These are phyloP conservation scores for Epinephelus moara DNA, from an alignment of 2,113 vertebrate species.

Conservation along the genomic window DNA sequence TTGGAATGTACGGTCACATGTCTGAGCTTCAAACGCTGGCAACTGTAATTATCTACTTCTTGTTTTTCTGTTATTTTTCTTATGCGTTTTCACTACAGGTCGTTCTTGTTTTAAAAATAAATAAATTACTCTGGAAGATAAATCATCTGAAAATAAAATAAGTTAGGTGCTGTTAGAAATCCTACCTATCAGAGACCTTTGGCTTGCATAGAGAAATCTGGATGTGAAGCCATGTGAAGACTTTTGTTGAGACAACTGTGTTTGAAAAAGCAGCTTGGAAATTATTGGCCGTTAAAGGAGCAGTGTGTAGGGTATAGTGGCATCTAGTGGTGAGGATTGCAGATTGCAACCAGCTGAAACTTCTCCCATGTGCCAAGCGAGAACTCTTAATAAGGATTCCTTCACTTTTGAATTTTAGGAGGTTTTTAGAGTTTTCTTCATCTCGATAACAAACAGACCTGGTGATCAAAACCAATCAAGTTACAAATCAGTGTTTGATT, in stretches of 20 bases:
- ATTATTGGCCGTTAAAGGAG: background rate
- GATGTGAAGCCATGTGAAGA: background rate
- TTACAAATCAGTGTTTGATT: no score
- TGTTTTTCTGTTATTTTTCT: background rate
- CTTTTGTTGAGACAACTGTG: background rate
- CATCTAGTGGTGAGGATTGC: no score
- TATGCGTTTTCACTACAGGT: background rate
- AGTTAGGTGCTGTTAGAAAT: constrained; percentile 6
- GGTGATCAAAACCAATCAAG: no score
- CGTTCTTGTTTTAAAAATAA: constrained; percentile 15
- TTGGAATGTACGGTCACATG: constrained; percentile 26
- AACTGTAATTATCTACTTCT: background rate
- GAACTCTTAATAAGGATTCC: no score
- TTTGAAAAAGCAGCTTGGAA: constrained; percentile 16
- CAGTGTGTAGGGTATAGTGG: no score
- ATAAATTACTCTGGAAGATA: constrained; percentile 20
- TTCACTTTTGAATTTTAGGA: no score
- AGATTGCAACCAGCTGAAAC: no score
- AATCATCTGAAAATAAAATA: constrained; percentile 11
- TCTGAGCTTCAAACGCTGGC: constrained; percentile 40
- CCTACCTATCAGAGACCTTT: constrained; percentile 25
- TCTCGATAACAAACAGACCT: no score
- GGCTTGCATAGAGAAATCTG: constrained; percentile 57
- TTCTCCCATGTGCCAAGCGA: no score
- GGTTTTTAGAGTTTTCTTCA: no score